Percentiles rank a stretch among this genome's conserved stretches.
These are phyloP conservation scores for Blennius ocellaris DNA, from an alignment of 2,113 vertebrate genomes.

Conservation along the genomic window DNA sequence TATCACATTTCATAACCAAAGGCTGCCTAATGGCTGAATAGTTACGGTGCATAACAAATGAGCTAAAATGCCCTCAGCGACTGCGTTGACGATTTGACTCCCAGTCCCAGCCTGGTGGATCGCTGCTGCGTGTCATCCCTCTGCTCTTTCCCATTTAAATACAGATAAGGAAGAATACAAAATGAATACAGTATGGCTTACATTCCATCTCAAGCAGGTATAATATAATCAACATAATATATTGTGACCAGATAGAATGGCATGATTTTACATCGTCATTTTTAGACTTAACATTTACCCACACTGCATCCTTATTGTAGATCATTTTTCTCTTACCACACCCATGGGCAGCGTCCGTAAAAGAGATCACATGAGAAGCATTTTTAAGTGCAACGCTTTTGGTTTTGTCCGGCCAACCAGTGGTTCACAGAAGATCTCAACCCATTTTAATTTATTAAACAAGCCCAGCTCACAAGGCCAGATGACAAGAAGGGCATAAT, in stretches of 20 bases:
- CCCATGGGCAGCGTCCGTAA: conserved; percentile 12
- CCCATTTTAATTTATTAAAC: conserved; percentile 77
- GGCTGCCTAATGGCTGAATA: background rate
- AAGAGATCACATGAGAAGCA: conserved; percentile 34
- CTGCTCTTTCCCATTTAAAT: background rate
- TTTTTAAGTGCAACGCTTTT: conserved; percentile 40
- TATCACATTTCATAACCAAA: no score
- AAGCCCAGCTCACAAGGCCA: conserved; percentile 57
- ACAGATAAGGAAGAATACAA: background rate
- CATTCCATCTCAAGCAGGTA: background rate
- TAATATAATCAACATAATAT: no score
- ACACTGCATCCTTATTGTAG: conserved; percentile 13
- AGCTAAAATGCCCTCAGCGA: background rate
- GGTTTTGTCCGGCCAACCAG: conserved; percentile 39
- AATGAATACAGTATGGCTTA: background rate
- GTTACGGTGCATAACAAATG: background rate
- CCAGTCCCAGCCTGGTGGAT: background rate
- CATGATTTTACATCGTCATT: background rate
- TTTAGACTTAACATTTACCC: background rate
- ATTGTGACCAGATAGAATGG: background rate
- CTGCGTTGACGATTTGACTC: background rate
- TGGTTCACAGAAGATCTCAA: conserved; percentile 57
- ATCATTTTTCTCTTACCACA: background rate
- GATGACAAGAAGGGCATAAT: conserved; percentile 68
- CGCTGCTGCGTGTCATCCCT: background rate